These are phyloP conservation scores for Shargacucullia verbasci DNA, from an alignment of 2,888 invertebrate genomes.

Conservation along the genomic window DNA sequence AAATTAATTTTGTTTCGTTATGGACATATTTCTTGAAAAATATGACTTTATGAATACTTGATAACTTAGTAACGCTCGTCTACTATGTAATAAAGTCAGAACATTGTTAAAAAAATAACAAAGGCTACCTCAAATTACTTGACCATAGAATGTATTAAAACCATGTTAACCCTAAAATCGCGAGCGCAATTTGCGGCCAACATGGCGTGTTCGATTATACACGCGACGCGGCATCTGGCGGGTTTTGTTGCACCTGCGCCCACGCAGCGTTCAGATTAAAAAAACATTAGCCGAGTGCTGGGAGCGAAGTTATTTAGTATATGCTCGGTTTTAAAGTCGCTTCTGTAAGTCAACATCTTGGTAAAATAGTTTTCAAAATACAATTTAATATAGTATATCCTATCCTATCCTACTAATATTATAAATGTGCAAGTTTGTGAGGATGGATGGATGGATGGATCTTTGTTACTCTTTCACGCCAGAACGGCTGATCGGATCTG, in stretches of 20 bases:
- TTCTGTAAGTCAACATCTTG: not conserved
- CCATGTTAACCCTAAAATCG: conserved; percentile 56
- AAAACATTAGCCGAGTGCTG: conserved; percentile 50
- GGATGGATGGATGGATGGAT: too few species aligned
- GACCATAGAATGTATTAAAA: conserved; percentile 33
- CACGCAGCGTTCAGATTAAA: conserved; percentile 52
- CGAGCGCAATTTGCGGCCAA: conserved; percentile 56
- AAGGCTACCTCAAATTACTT: conserved; percentile 26
- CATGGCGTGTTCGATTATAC: conserved; percentile 59
- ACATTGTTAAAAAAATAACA: conserved; percentile 3
- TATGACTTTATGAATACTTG: not conserved
- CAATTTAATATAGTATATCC: too few species aligned
- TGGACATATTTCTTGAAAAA: too few species aligned
- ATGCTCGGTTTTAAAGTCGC: not conserved
- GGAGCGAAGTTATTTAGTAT: conserved; percentile 10
- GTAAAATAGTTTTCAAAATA: too few species aligned
- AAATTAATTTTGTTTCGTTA: not conserved
- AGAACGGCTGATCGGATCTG: too few species aligned
- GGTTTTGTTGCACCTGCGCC: conserved; percentile 56
- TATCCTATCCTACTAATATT: too few species aligned
- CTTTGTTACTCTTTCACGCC: too few species aligned
- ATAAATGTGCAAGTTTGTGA: too few species aligned
- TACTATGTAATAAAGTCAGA: not conserved
- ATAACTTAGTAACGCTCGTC: not conserved
- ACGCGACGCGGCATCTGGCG: conserved; percentile 60